Conservation (phyloP, 2,797 vertebrate species). For the Meda fulgida region DNA sequence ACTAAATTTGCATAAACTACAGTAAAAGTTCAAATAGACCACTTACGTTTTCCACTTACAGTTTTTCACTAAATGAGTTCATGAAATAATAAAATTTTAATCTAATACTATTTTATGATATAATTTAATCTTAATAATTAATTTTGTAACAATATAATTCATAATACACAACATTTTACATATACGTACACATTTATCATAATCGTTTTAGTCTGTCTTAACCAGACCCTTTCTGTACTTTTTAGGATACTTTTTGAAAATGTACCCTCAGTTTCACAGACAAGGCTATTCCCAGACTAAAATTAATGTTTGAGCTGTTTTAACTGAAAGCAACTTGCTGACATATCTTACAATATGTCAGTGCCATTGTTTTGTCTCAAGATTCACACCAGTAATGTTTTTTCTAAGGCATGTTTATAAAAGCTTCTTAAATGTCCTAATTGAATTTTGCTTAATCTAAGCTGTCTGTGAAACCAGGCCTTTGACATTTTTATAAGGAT, state of each 20-base stretch:
- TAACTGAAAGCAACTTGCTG: no score
- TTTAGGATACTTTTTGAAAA: slow-evolving; percentile 1
- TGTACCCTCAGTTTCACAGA: no score
- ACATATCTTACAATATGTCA: no score
- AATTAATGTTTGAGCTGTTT: no score
- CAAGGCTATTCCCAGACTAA: no score
- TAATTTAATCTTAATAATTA: neutral
- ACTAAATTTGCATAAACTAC: neutral
- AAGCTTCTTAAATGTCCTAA: no score
- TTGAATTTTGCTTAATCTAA: no score
- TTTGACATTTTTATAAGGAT: neutral
- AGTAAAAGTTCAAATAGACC: neutral
- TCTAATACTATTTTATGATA: neutral
- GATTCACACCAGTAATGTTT: no score
- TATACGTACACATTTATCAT: neutral
- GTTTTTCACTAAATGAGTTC: neutral
- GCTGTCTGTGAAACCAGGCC: no score
- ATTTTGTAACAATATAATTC: neutral
- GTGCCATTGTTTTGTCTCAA: no score
- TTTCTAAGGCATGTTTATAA: no score
- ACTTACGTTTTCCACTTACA: neutral
- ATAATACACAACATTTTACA: neutral
- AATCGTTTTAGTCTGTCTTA: neutral
- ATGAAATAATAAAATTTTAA: neutral
- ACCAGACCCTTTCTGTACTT: neutral